phyloP scores from a whole-genome alignment of 2,797 vertebrate genomes.

The Phylloscopus collybita region DNA sequence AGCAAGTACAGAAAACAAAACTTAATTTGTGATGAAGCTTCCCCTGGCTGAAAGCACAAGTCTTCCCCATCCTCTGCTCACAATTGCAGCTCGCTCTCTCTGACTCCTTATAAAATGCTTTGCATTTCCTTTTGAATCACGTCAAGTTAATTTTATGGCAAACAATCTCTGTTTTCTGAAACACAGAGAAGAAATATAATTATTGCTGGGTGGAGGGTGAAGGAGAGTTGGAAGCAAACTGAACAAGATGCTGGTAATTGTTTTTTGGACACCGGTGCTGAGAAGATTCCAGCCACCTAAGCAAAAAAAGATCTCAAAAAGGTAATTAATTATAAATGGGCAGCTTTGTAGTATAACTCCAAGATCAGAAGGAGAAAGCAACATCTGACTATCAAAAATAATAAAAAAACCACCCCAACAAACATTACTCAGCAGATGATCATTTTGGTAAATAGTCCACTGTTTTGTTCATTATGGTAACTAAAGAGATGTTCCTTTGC shows the following conservation, averaged over 20 bases:
- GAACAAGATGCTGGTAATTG: not conserved
- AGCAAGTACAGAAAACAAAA: slow-evolving; percentile 70
- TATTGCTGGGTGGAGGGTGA: slow-evolving; percentile 16
- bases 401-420: not conserved
- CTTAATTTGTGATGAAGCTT: slow-evolving; percentile 72
- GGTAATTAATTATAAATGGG: slow-evolving; percentile 28
- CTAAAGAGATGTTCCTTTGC: not conserved
- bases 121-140: slow-evolving; percentile 13
- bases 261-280: not conserved
- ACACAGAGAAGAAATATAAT: slow-evolving; percentile 33
- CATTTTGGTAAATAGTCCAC: not conserved
- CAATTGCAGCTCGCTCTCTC: not conserved
- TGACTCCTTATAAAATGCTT: slow-evolving; percentile 17
- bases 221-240: not conserved
- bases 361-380: not conserved
- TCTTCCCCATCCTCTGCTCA: slow-evolving; percentile 23
- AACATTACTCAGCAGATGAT: not conserved
- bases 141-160: slow-evolving; percentile 55
- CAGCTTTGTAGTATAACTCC: not conserved
- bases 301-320: not conserved
- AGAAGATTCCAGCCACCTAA: not conserved
- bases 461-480: not conserved
- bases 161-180: slow-evolving; percentile 22
- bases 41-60: slow-evolving; percentile 54
- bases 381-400: not conserved